phyloP scores from a whole-genome alignment of 2,888 invertebrate species.

The Zele albiditarsus region DNA sequence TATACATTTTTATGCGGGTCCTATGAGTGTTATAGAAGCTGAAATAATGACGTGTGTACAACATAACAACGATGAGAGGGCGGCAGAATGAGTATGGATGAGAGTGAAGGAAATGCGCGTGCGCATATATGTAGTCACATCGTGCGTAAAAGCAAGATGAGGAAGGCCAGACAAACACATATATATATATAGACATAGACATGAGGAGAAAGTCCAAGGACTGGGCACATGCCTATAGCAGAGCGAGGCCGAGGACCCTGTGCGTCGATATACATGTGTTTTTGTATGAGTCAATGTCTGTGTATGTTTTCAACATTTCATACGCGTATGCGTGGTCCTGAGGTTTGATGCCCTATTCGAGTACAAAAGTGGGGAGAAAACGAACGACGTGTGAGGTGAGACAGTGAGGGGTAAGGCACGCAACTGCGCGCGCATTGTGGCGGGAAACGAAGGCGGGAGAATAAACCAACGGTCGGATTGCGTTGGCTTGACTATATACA shows the following conservation, averaged over 20 bases:
- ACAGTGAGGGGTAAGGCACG: conserved; percentile 41
- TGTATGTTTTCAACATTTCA: not conserved
- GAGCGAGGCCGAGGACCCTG: conserved; percentile 35
- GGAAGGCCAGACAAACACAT: not conserved
- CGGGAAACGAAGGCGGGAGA: conserved; percentile 62
- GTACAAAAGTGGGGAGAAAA: conserved; percentile 37
- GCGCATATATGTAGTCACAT: not conserved
- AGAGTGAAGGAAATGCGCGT: not conserved
- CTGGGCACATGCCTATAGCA: conserved; percentile 21
- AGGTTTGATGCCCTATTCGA: conserved; percentile 59
- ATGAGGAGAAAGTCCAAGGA: conserved; percentile 6
- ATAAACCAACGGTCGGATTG: conserved; percentile 38
- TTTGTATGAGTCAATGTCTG: not conserved
- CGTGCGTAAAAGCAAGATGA: not conserved
- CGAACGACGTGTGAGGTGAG: conserved; percentile 14
- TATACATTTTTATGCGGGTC: conserved; percentile 29
- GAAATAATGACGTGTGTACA: conserved; percentile 12
- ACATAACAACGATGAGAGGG: not conserved
- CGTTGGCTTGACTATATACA: not conserved
- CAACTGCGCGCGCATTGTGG: conserved; percentile 61
- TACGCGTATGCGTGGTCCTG: conserved; percentile 47
- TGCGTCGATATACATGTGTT: conserved; percentile 39
- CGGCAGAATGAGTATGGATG: not conserved
- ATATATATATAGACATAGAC: not conserved
- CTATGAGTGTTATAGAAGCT: conserved; percentile 9